These are phyloP conservation scores for Tuberolachnus salignus DNA, from an alignment of 2,888 invertebrate genomes.

Conservation along the genomic window DNA sequence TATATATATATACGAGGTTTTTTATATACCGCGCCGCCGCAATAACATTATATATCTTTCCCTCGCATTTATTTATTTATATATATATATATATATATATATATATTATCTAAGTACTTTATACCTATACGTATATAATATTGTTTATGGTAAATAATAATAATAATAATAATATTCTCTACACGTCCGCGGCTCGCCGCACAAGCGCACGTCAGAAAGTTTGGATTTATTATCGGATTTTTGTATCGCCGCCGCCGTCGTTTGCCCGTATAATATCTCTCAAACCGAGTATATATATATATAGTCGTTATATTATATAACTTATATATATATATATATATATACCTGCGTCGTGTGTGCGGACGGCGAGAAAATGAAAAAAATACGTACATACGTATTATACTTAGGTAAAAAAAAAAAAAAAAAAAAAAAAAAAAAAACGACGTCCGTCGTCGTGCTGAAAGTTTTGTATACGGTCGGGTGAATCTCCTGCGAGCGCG, in stretches of 20 bases:
- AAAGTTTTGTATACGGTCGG: too few species aligned
- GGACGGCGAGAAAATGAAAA: too few species aligned
- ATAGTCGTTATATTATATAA: neutral
- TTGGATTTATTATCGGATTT: constrained; percentile 49
- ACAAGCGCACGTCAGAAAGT: constrained; percentile 43
- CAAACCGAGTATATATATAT: neutral
- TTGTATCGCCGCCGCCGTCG: constrained; percentile 14
- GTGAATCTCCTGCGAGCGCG: too few species aligned
- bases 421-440: too few species aligned
- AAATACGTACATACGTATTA: too few species aligned
- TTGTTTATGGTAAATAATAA: constrained; percentile 23
- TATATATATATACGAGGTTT: too few species aligned
- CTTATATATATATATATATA: neutral
- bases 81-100: too few species aligned
- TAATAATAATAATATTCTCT: constrained; percentile 40
- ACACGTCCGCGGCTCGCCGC: constrained; percentile 32
- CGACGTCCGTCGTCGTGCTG: too few species aligned
- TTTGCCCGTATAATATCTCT: neutral
- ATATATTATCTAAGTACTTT: too few species aligned
- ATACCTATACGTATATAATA: too few species aligned
- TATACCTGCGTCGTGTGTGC: neutral
- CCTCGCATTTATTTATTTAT: neutral
- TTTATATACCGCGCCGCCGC: neutral
- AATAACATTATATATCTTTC: neutral
- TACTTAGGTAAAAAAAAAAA: too few species aligned